Evolutionary conservation across 2,888 invertebrate species (phyloP), one percentile per base, ranked within the genome.

Genomic region (Allacma fusca): DNA sequence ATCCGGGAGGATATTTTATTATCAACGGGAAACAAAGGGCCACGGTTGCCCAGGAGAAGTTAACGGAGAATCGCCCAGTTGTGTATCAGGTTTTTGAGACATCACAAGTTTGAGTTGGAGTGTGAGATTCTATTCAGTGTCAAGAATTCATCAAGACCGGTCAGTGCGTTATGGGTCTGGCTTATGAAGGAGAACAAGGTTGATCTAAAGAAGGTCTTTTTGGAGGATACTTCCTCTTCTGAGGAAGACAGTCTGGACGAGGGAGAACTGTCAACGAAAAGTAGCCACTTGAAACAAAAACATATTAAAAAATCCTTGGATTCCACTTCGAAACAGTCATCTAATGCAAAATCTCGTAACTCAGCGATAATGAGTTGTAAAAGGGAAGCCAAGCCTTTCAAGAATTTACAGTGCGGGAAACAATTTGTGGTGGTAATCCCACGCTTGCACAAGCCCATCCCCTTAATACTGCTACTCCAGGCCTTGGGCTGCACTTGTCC

Each of bases 61-160:
- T 90, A 89, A 90, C 90, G n/a, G 89, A 89, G 24, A 91, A 91
- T 85, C 90, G 90, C 74, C 89, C 90, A 40, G 90, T 91, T 85
- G 90, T 90, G 57, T 90, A 91, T 85, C 87, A 88, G 28, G 71
- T 76, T 76, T n/a, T 88, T 90, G 87, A 90, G 90, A 84, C 90
- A 90, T 83, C 88, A 89, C 0, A 90, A 90, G 83, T 90, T 89
- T 85, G 89, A 89, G 24, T 90, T 88, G 85, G 90, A 90, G 85
- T 88, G 90, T 67, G 90, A 91, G 85, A 89, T 90, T 79, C 86
- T 90, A 5, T 90, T 90, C 0, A 89, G 89, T 81, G 85, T 90
- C 73, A 90, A 91, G 62, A 64, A 80, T 67, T 62, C 81, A 59
- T 74, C 57, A 4, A 44, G 70, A 12, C 43, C 75, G 1, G 72